phyloP scores from a whole-genome alignment of 2,888 invertebrate species.

The Exephanes ischioxanthus region DNA sequence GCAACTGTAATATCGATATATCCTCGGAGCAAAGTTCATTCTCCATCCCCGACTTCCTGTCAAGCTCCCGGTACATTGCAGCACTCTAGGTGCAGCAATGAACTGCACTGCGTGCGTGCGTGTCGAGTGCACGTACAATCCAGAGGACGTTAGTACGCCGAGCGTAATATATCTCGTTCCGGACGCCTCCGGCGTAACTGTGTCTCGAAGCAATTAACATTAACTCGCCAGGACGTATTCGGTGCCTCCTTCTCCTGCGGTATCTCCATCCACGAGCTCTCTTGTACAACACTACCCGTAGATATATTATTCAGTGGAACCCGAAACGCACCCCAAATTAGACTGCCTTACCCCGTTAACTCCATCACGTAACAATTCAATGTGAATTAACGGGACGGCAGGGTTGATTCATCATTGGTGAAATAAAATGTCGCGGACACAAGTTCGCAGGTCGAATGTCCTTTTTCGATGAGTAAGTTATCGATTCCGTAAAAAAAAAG shows the following conservation, averaged over 20 bases:
- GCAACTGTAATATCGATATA: conserved; percentile 16
- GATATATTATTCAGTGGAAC: conserved; percentile 14
- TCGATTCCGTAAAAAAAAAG: background rate
- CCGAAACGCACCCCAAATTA: conserved; percentile 27
- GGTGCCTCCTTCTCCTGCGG: conserved; percentile 51
- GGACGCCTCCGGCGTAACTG: conserved; percentile 68
- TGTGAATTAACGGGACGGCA: conserved; percentile 61
- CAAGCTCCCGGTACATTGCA: conserved; percentile 24
- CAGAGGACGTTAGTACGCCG: conserved; percentile 60
- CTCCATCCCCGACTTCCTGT: conserved; percentile 18
- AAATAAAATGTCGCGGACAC: conserved; percentile 23
- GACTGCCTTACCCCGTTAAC: conserved; percentile 30
- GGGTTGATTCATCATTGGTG: conserved; percentile 47
- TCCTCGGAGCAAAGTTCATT: conserved; percentile 32
- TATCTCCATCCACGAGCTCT: conserved; percentile 52
- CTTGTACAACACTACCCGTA: conserved; percentile 52
- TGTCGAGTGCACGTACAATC: conserved; percentile 51
- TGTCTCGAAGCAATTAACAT: conserved; percentile 69
- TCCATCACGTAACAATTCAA: conserved; percentile 48
- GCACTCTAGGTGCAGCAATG: conserved; percentile 47
- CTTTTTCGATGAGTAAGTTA: background rate
- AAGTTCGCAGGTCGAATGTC: background rate
- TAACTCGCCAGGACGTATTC: conserved; percentile 65
- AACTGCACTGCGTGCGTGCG: conserved; percentile 59
- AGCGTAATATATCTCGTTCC: conserved; percentile 67